Percentiles rank a stretch among this genome's conserved stretches.
phyloP scores from a whole-genome alignment of 2,888 invertebrate genomes.

The Steinernema hermaphroditum region DNA sequence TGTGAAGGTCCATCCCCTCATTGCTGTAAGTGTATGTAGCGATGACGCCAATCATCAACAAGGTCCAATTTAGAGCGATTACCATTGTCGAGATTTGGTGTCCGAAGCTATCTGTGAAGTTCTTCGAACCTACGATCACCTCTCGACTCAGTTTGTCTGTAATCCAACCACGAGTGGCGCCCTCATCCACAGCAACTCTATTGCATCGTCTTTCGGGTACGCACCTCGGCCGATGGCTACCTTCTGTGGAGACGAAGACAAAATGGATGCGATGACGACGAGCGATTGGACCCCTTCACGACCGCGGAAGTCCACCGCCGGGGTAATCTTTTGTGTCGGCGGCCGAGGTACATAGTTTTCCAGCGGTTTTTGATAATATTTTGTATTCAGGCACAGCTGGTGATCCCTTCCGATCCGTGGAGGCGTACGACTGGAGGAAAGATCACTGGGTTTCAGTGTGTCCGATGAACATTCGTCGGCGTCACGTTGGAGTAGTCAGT shows the following conservation, averaged over 20 bases:
- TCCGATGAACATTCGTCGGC: slow-evolving; percentile 69
- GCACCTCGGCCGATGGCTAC: slow-evolving; percentile 25
- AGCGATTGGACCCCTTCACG: slow-evolving; percentile 39
- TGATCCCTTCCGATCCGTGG: slow-evolving; percentile 69
- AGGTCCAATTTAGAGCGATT: slow-evolving; percentile 30
- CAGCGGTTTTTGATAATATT: no score
- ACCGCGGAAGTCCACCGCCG: slow-evolving; percentile 69
- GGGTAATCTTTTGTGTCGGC: slow-evolving; percentile 71
- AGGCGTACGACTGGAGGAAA: slow-evolving; percentile 69
- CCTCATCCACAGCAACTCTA: slow-evolving; percentile 23
- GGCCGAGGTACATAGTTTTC: slow-evolving; percentile 67
- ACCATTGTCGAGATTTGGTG: slow-evolving; percentile 68
- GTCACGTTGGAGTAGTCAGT: slow-evolving; percentile 70
- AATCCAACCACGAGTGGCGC: slow-evolving; percentile 31
- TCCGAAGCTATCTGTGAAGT: slow-evolving; percentile 67
- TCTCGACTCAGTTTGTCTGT: slow-evolving; percentile 8
- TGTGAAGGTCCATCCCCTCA: slow-evolving; percentile 47
- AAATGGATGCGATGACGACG: slow-evolving; percentile 20
- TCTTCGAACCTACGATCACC: slow-evolving; percentile 32
- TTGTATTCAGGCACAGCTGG: slow-evolving; percentile 65
- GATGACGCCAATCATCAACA: not conserved
- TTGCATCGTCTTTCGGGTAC: slow-evolving; percentile 58
- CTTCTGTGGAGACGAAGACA: slow-evolving; percentile 14
- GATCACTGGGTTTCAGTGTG: slow-evolving; percentile 69
- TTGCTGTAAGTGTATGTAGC: slow-evolving; percentile 39